Evolutionary conservation across 64 coral and sea anemone species (phyloP), one percentile per base, ranked within the genome.

Genomic region (Astreopora myriophthalma): DNA sequence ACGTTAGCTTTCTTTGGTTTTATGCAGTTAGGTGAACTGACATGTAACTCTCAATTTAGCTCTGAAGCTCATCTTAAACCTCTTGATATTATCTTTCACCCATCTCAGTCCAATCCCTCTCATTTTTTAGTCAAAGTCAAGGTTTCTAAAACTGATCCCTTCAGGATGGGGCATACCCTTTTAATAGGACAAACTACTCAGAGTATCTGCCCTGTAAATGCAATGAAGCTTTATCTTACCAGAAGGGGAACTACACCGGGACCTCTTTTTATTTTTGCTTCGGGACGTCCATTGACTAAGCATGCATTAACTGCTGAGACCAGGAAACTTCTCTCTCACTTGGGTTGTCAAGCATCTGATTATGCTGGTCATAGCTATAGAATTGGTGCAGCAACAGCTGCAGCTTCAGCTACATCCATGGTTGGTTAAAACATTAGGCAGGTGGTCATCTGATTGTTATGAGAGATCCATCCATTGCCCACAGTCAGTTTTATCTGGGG

Each of bases 1-100:
- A 88, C 38, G 0, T 16, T 89, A 13, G 86, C 86, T 6, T 89
- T 94, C 30, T 94, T 94, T 22, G 92, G 86, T 63, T 94, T 94
- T 26, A 0, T 93, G 0, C 39, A 77, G 2, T 34, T 89, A 1
- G 69, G 92, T 48, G 86, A 94, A 80, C 26, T 94, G 5, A 94
- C 76, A 28, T 89, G 92, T 25, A 93, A 93, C 35, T 78, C 40
- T 0, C 35, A 51, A n/a, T 84, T 55, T 16, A 34, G 5, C 10
- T 29, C 29, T 9, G 19, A 52, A 0, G 16, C 17, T 16, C 66
- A 74, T 16, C 34, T 85, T 20, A 72, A 44, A 1, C 48, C 75
- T 12, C 0, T 5, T 24, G 48, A 79, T 19, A 28, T 79, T 1
- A 79, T 19, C 10, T 57, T 85, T n/a, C 13, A 1, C 32, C 66